Percentiles rank a stretch among this genome's conserved stretches.
These are phyloP conservation scores for Arrhamphus sclerolepis DNA, from an alignment of 2,797 vertebrate genomes.

Conservation along the genomic window DNA sequence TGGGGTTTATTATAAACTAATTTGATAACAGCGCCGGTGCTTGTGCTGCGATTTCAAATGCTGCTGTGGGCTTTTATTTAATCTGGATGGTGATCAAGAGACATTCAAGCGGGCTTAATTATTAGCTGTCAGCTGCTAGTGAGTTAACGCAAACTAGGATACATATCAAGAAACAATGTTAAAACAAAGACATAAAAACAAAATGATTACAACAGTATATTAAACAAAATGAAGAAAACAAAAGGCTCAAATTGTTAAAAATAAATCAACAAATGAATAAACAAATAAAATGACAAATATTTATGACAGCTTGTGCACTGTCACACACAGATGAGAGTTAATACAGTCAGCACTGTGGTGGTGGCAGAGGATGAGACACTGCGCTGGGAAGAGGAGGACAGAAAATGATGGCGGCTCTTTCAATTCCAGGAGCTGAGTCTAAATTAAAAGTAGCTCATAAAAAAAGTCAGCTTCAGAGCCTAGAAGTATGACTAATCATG, in stretches of 20 bases:
- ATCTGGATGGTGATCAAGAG: slow-evolving; percentile 16
- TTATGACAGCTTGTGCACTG: slow-evolving; percentile 7
- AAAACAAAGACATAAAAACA: slow-evolving; percentile 46
- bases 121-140: slow-evolving; percentile 17
- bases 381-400: slow-evolving; percentile 46
- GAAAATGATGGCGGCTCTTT: slow-evolving; percentile 64
- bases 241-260: slow-evolving; percentile 30
- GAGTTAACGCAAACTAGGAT: slow-evolving; percentile 37
- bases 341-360: slow-evolving; percentile 55
- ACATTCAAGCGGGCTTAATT: slow-evolving; percentile 32
- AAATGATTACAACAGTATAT: slow-evolving; percentile 29
- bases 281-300: slow-evolving; percentile 48
- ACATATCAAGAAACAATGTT: slow-evolving; percentile 35
- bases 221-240: slow-evolving; percentile 34
- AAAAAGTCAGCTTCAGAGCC: slow-evolving; percentile 30
- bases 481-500: slow-evolving; percentile 55
- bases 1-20: slow-evolving; percentile 11
- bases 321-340: slow-evolving; percentile 70
- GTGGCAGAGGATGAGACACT: slow-evolving; percentile 53
- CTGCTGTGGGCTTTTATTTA: slow-evolving; percentile 20
- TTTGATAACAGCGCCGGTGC: neutral
- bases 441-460: slow-evolving; percentile 47
- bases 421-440: slow-evolving; percentile 23
- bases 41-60: slow-evolving; percentile 35
- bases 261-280: too few relatives aligned